These are phyloP conservation scores for Anoplopoma fimbria DNA, from an alignment of 2,113 vertebrate genomes.

Conservation along the genomic window DNA sequence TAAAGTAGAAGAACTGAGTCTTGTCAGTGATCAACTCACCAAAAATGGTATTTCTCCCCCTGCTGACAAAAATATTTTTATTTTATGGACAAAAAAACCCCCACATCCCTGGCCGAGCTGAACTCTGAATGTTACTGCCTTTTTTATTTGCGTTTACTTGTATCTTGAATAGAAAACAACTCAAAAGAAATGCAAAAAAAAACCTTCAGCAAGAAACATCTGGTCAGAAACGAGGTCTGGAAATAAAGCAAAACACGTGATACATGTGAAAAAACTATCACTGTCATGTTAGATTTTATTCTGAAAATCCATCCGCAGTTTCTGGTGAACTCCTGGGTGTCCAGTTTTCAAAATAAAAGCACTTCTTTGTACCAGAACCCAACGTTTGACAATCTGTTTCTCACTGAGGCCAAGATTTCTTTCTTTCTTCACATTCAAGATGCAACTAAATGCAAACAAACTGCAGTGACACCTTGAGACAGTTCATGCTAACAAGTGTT, in stretches of 20 bases:
- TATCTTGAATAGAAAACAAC: neutral
- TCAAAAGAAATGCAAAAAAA: too few species aligned
- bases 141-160: conserved; percentile 37
- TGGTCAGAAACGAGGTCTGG: neutral
- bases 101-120: too few species aligned
- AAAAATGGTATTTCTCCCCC: neutral
- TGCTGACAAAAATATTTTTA: neutral
- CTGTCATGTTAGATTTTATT: neutral
- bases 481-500: conserved; percentile 25
- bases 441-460: conserved; percentile 25
- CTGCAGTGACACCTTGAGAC: conserved; percentile 24
- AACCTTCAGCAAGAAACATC: neutral
- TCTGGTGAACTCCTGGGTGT: neutral
- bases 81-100: neutral
- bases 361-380: neutral
- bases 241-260: neutral
- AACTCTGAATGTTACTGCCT: neutral
- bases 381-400: neutral
- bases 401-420: neutral
- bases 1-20: conserved; percentile 86
- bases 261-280: too few species aligned
- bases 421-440: neutral
- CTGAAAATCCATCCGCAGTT: neutral
- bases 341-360: conserved; percentile 1
- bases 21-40: conserved; percentile 60